Evolutionary conservation across 2,888 invertebrate species (phyloP), one percentile per base, ranked within the genome.

Genomic region (Philonicus albiceps): DNA sequence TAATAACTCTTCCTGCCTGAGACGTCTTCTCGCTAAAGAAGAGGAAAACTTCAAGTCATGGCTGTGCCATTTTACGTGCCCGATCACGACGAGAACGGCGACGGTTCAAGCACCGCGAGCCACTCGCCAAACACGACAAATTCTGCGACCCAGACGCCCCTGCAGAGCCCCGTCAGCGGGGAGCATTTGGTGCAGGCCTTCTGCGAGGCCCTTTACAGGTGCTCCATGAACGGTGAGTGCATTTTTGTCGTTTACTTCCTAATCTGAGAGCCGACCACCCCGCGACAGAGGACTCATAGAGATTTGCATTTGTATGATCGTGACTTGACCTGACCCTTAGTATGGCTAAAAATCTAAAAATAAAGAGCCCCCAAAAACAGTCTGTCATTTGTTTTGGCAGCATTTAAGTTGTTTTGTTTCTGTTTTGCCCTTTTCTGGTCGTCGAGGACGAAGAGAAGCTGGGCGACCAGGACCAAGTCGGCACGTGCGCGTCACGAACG

Each of bases 1-100:
- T 40, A 4, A 7, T 40, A 40, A 11, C 8, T 40, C 40, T 40
- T 40, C 40, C n/a, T n/a, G n/a, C n/a, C n/a, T 49, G 43, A 49
- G 37, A 49, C 49, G 19, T 49, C 73, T 75, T 31, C 40, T 43
- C 13, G 40, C 16, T 16, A 27, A 49, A 73, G 30, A 43, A 85
- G 74, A 83, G 16, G 27, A 30, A 19, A 74, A 53, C 53, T 53
- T 2, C 64, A 7, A 64, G 27, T 22, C 8, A 92, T 92, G 92
- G 92, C 92, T 89, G 91, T 92, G 91, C 92, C 92, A 90, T 92
- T 92, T 90, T 91, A 91, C 90, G 90, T 92, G 90, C 92, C 92
- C 89, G 92, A 91, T 89, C 91, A 90, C 89, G 89, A 90, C 89
- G 92, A 92, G 90, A 91, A 90, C 83, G 90, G 89, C 88, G 90